Base-by-base conservation (phyloP, 2,888 invertebrate genomes). In the Melanargia galathea region DNA sequence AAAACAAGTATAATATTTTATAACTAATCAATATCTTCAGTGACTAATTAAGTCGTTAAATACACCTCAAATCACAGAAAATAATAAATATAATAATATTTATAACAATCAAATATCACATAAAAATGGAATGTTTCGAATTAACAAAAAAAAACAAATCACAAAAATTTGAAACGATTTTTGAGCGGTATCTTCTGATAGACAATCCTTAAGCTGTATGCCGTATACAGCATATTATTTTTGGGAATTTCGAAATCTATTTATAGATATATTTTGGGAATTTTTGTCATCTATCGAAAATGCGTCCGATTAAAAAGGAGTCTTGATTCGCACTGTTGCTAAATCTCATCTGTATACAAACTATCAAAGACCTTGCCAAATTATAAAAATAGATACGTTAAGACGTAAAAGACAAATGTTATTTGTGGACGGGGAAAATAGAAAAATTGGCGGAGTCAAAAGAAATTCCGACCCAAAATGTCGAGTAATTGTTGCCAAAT, bases 141-240 rank as follows among this genome's bases (percentile, higher is more conserved):
- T 64, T 63, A 11, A 20, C 20, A 35, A 33, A 35, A 66, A 70
- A 65, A 62, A 55, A 40, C 55, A 63, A 45, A 64, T 65, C 71
- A 73, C 59, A 61, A 64, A 26, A 64, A 66, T 75, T 73, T 78
- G 59, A 69, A 68, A 59, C 78, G 76, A 76, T 73, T 80, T 75
- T 81, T 83, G 38, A 75, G 74, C 11, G 85, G 84, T 64, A 83
- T 75, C 73, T 86, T 87, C 73, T 73, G 80, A 62, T 75, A 83
- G 70, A 81, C 79, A 56, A 81, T 75, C 65, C 69, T 72, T 66
- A 79, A 79, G 86, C 86, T 83, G 86, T 84, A 83, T 78, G 63
- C 71, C 68, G 70, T 77, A 82, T 83, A 88, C 84, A 86, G 87
- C 86, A 87, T 86, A 85, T 54, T 67, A 67, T 45, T 16, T 58